These are phyloP conservation scores for zebrafish (Danio rerio) DNA, from an alignment of 2,113 vertebrate genomes.

Conservation along the genomic window GRCz12tu NC_133196.1:13349001-13349500, in stretches of 20 bases:
- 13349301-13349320: background rate
- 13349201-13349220: background rate
- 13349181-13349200: slow-evolving; percentile 4
- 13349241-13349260: background rate
- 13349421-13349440: slow-evolving; percentile 78
- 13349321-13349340: background rate
- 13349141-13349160: slow-evolving; percentile 52
- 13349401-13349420: slow-evolving; percentile 74
- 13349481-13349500: background rate
- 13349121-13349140: slow-evolving; percentile 68
- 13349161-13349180: slow-evolving; percentile 58
- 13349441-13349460: slow-evolving; percentile 84
- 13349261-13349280: background rate
- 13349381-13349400: slow-evolving; percentile 72
- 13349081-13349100: slow-evolving; percentile 69
- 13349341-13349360: slow-evolving; percentile 56
- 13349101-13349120: slow-evolving; percentile 54
- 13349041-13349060: slow-evolving; percentile 65
- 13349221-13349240: background rate
- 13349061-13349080: slow-evolving; percentile 59
- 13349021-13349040: slow-evolving; percentile 56
- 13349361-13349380: slow-evolving; percentile 67
- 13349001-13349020: slow-evolving; percentile 6
- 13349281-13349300: background rate
- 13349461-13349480: slow-evolving; percentile 79